A percentile compares a stretch with the other conserved stretches of the same genome.
Evolutionary conservation across 2,797 vertebrate genomes (phyloP).

Genomic region (Tiaroga cobitis): DNA sequence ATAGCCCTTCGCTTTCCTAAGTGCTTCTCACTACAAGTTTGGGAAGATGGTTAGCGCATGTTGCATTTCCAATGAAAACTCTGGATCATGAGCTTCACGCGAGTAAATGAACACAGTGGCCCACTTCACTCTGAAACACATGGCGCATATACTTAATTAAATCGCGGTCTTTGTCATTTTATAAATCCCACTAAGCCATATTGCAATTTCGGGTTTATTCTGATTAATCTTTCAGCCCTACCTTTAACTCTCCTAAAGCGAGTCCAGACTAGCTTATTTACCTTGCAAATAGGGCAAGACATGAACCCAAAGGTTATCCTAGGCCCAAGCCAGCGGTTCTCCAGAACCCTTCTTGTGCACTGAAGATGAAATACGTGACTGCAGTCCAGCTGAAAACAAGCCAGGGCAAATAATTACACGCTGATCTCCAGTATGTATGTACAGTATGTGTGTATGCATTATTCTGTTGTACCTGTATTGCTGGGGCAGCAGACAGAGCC

Average conservation of each 20-base stretch:
- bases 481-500: slow-evolving; percentile 96
- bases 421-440: neutral
- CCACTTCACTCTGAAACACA: neutral
- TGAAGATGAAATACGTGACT: slow-evolving; percentile 98
- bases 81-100: neutral
- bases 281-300: slow-evolving; percentile 99
- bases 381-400: slow-evolving; percentile 89
- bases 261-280: slow-evolving; percentile 63
- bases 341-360: slow-evolving; percentile 94
- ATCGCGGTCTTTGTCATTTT: neutral
- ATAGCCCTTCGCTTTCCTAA: neutral
- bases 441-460: too few species aligned
- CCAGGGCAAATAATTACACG: slow-evolving; percentile 22
- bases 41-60: neutral
- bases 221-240: neutral
- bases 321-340: slow-evolving; percentile 98
- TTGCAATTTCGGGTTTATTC: neutral
- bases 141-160: neutral
- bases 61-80: neutral
- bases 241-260: slow-evolving; percentile 19
- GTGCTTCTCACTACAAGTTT: neutral
- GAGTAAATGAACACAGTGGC: neutral
- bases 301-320: slow-evolving; percentile 99
- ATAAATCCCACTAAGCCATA: neutral
- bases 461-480: slow-evolving; percentile 85